A percentile compares a stretch with the other conserved stretches of the same genome.
Evolutionary conservation across 2,113 vertebrate species (phyloP).

Genomic region (Gambusia holbrooki): DNA sequence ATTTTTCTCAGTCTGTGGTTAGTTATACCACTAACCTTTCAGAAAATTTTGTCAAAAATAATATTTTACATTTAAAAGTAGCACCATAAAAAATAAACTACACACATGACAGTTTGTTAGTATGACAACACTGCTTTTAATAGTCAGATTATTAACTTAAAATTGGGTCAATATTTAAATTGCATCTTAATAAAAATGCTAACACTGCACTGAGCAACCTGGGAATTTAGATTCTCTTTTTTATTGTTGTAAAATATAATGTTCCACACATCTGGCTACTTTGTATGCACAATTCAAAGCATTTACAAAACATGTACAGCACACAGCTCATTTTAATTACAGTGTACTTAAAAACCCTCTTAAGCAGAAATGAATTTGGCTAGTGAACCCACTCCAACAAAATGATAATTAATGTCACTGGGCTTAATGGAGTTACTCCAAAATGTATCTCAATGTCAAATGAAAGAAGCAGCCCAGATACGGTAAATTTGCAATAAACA

Average conservation of each 20-base stretch:
- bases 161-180: no score
- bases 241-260: neutral
- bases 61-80: no score
- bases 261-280: conserved; percentile 34
- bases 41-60: no score
- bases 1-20: no score
- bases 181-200: no score
- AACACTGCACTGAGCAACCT: no score
- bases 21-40: no score
- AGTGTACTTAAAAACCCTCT: conserved; percentile 67
- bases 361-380: conserved; percentile 65
- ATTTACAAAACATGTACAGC: conserved; percentile 46
- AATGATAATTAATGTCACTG: conserved; percentile 65
- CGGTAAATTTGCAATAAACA: conserved; percentile 7
- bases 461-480: conserved; percentile 22
- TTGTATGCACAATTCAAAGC: conserved; percentile 45
- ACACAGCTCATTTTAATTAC: conserved; percentile 73
- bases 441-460: conserved; percentile 43
- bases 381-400: conserved; percentile 62
- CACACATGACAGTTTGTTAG: no score
- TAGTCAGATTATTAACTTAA: no score
- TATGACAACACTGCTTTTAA: no score
- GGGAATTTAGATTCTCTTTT: no score
- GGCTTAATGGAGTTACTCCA: conserved; percentile 53
- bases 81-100: no score